phyloP scores from a whole-genome alignment of 2,113 vertebrate genomes.

The Terrapene triunguis region DNA sequence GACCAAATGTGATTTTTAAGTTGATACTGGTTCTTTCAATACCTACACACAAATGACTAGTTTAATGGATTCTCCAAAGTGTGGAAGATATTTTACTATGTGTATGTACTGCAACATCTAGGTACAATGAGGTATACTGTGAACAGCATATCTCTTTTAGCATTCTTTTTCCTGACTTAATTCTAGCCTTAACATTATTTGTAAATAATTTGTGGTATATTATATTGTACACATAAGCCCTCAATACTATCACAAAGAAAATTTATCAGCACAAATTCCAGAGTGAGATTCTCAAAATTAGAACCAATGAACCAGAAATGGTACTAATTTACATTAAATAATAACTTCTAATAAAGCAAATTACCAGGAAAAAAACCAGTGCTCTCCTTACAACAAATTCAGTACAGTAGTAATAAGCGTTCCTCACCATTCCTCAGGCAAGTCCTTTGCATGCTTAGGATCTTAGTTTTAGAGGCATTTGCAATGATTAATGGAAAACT shows the following conservation, averaged over 20 bases:
- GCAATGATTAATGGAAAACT: neutral
- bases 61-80: neutral
- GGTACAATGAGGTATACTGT: neutral
- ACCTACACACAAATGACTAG: neutral
- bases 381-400: neutral
- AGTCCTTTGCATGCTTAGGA: neutral
- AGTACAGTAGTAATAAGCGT: neutral
- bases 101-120: accelerated
- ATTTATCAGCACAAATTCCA: neutral
- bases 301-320: neutral
- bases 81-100: neutral
- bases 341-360: constrained; percentile 1
- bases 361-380: accelerated
- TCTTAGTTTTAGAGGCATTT: neutral
- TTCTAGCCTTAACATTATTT: neutral
- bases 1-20: neutral
- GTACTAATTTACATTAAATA: neutral
- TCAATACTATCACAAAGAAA: neutral
- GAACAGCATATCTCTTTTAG: neutral
- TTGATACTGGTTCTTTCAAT: neutral
- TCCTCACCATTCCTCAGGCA: neutral
- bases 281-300: neutral
- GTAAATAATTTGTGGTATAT: neutral
- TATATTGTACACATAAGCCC: neutral
- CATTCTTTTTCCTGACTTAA: neutral